Evolutionary conservation across 2,113 vertebrate genomes (phyloP).

Genomic region (Stigmatopora nigra): DNA sequence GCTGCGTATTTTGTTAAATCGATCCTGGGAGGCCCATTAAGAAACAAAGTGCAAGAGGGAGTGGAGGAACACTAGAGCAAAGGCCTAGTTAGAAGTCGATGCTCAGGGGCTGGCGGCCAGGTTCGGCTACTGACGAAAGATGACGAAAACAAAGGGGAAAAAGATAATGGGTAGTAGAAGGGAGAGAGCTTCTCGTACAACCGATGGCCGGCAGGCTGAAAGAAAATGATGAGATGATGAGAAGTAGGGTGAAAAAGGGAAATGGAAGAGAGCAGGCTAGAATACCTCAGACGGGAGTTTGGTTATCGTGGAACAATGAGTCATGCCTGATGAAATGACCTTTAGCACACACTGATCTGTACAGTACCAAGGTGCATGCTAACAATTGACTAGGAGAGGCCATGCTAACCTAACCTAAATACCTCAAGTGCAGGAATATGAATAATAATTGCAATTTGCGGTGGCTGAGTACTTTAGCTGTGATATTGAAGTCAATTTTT

Average conservation of each 20-base stretch:
- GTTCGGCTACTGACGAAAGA: constrained; percentile 12
- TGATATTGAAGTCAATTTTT: neutral
- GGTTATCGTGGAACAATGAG: constrained; percentile 5
- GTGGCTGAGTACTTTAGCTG: neutral
- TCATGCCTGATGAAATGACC: constrained; percentile 11
- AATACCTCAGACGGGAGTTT: neutral
- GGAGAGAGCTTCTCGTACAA: constrained; percentile 16
- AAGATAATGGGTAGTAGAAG: constrained; percentile 24
- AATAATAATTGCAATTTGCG: neutral
- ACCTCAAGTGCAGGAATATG: neutral
- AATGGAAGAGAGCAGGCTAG: neutral
- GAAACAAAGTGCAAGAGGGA: constrained; percentile 27
- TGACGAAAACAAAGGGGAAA: constrained; percentile 10
- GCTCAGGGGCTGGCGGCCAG: constrained; percentile 20
- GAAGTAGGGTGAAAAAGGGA: constrained; percentile 8
- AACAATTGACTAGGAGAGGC: neutral
- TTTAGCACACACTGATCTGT: constrained; percentile 1
- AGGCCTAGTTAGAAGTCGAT: constrained; percentile 34
- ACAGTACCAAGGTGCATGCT: constrained; percentile 1
- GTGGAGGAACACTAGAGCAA: constrained; percentile 28
- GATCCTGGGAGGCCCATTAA: constrained; percentile 48
- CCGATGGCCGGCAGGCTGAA: constrained; percentile 31
- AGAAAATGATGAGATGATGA: constrained; percentile 24
- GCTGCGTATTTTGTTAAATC: constrained; percentile 55
- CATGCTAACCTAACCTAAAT: no score